phyloP scores from a whole-genome alignment of 1,140 invertebrate species.

The Drusus annulatus region DNA sequence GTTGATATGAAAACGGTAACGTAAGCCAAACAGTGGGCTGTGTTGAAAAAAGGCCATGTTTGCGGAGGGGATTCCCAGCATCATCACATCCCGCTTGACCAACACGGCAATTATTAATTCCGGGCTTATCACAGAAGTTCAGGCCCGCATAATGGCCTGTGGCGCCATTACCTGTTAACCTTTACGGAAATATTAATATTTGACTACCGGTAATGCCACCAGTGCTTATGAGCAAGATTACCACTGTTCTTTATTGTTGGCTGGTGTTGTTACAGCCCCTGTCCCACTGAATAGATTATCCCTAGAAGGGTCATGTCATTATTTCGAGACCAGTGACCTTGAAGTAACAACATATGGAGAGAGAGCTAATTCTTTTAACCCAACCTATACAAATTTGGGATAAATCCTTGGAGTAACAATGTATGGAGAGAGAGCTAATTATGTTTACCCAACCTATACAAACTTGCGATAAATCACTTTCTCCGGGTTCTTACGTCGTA shows the following conservation, averaged over 20 bases:
- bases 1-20: too few relatives aligned
- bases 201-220: neutral
- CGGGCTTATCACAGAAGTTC: slow-evolving; percentile 15
- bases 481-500: too few relatives aligned
- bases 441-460: too few relatives aligned
- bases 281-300: neutral
- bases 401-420: too few relatives aligned
- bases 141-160: neutral
- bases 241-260: neutral
- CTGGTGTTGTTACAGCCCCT: neutral
- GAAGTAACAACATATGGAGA: too few relatives aligned
- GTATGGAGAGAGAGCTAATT: too few relatives aligned
- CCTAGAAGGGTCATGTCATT: neutral
- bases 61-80: neutral
- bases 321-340: too few relatives aligned
- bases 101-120: slow-evolving; percentile 19
- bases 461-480: too few relatives aligned
- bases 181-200: slow-evolving; percentile 31
- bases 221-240: slow-evolving; percentile 16
- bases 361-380: too few relatives aligned
- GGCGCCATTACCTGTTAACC: slow-evolving; percentile 1
- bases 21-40: too few relatives aligned
- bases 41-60: neutral
- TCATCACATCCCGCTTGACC: slow-evolving; percentile 11
- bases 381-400: too few relatives aligned